Evolutionary conservation across 1,140 invertebrate genomes (phyloP).

Genomic region (Danaus melanippus): DNA sequence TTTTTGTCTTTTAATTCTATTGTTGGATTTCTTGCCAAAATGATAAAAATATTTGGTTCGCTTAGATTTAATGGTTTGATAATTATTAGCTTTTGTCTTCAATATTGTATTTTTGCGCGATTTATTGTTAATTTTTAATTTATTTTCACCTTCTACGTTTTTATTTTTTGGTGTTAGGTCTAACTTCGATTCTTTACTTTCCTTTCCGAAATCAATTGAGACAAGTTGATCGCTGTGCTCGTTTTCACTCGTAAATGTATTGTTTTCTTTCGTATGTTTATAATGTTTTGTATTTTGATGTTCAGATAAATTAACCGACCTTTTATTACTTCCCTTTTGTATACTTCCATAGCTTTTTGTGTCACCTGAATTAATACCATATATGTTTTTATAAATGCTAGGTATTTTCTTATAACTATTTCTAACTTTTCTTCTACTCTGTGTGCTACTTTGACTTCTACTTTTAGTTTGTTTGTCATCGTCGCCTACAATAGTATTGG

Average conservation of each 20-base stretch:
- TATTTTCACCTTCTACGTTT: constrained; percentile 1
- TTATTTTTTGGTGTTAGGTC: background rate
- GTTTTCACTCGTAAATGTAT: background rate
- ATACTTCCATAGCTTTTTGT: no score
- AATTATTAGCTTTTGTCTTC: constrained; percentile 14
- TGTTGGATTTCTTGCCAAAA: constrained; percentile 25
- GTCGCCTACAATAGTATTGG: no score
- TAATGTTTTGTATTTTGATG: no score
- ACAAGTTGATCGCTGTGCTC: constrained; percentile 15
- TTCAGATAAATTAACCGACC: no score
- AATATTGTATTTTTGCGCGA: constrained; percentile 1
- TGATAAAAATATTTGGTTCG: constrained; percentile 26
- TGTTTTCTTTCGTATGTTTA: no score
- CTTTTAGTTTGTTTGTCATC: no score
- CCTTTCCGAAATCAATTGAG: constrained; percentile 21
- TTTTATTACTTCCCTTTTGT: no score
- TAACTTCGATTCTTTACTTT: constrained; percentile 9
- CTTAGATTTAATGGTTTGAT: constrained; percentile 24
- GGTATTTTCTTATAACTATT: no score
- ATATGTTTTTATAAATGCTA: no score
- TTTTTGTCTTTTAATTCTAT: constrained; percentile 12
- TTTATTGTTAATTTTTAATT: constrained; percentile 12
- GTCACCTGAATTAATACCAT: no score
- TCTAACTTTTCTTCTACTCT: no score
- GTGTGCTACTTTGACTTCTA: no score